These are phyloP conservation scores for Ptychobarbus kaznakovi DNA, from an alignment of 2,797 vertebrate species.

Conservation along the genomic window DNA sequence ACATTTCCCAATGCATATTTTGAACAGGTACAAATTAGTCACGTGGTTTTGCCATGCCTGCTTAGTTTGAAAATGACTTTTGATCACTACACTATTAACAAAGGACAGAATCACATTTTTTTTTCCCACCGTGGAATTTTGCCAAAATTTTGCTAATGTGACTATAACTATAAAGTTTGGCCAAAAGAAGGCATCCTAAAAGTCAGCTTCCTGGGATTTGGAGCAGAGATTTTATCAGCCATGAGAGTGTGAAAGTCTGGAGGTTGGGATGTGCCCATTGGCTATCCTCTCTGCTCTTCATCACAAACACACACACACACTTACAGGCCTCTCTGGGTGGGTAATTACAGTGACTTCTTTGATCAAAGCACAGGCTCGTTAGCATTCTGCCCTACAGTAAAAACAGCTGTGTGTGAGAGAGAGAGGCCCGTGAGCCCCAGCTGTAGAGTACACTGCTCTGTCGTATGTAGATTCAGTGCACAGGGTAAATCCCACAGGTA, in stretches of 20 bases:
- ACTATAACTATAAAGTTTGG: neutral
- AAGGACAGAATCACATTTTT: neutral
- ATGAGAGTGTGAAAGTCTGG: neutral
- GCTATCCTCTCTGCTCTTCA: constrained; percentile 63
- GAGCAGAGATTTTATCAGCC: neutral
- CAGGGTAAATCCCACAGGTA: constrained; percentile 55
- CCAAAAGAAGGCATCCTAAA: neutral
- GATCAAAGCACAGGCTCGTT: constrained; percentile 82
- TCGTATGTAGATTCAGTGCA: constrained; percentile 74
- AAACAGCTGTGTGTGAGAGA: constrained; percentile 75
- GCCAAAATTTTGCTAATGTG: neutral
- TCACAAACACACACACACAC: constrained; percentile 30
- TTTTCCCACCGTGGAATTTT: too few species aligned
- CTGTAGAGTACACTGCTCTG: constrained; percentile 60
- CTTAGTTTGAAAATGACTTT: neutral
- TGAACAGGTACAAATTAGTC: neutral
- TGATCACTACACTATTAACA: neutral
- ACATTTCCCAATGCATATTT: neutral
- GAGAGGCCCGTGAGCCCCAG: constrained; percentile 32
- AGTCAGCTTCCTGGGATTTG: neutral
- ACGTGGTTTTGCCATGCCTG: neutral
- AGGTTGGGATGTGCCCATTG: constrained; percentile 55
- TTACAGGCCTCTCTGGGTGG: constrained; percentile 50
- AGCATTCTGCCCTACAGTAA: constrained; percentile 75
- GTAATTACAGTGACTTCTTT: constrained; percentile 82